These are phyloP conservation scores for Phragmatobia fuliginosa DNA, from an alignment of 2,888 invertebrate species.

Conservation along the genomic window DNA sequence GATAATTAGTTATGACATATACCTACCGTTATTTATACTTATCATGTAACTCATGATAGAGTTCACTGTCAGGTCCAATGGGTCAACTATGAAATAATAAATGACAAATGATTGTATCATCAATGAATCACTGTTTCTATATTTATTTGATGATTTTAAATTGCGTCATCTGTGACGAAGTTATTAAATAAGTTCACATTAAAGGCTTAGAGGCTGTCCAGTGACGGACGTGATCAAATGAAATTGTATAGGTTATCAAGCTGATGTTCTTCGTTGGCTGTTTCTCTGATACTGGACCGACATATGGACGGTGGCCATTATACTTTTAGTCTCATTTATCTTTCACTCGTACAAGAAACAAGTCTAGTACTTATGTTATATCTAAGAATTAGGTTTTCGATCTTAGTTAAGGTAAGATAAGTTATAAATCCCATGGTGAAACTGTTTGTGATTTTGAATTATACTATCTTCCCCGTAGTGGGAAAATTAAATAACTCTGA, in stretches of 20 bases:
- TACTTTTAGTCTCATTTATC: too few relatives aligned
- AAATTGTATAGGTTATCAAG: not conserved
- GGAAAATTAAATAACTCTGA: too few relatives aligned
- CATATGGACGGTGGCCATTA: too few relatives aligned
- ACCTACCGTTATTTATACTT: not conserved
- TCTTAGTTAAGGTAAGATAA: not conserved
- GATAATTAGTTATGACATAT: too few relatives aligned
- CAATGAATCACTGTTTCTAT: slow-evolving; percentile 5
- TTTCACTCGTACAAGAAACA: too few relatives aligned
- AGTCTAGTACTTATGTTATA: too few relatives aligned
- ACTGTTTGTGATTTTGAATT: too few relatives aligned
- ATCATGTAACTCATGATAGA: not conserved
- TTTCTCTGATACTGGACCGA: too few relatives aligned
- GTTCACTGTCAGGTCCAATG: not conserved
- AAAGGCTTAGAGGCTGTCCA: not conserved
- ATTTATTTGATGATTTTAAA: slow-evolving; percentile 4
- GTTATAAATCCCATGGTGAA: too few relatives aligned
- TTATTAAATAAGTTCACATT: not conserved
- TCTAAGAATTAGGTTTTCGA: not conserved
- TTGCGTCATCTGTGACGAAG: not conserved
- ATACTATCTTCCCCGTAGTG: too few relatives aligned
- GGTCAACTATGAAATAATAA: slow-evolving; percentile 8
- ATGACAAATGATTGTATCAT: slow-evolving; percentile 10
- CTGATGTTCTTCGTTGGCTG: too few relatives aligned
- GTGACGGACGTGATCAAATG: not conserved